phyloP scores from a whole-genome alignment of 2,888 invertebrate species.

The Portevinia maculata region DNA sequence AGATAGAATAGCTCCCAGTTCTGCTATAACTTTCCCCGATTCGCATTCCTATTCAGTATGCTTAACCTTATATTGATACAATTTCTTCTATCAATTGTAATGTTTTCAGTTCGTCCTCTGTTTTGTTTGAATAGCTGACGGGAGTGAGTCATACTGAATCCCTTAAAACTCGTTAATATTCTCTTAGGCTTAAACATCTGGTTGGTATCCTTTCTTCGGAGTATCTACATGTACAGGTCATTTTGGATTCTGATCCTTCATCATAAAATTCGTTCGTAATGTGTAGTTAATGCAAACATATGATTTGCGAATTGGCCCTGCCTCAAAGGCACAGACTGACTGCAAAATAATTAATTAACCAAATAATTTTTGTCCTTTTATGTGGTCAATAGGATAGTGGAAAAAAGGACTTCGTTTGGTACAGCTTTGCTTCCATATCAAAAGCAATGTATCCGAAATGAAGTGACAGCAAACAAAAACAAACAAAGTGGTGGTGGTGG shows the following conservation, averaged over 20 bases:
- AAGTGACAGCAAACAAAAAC: constrained; percentile 14
- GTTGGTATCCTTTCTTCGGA: not conserved
- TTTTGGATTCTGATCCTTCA: constrained; percentile 7
- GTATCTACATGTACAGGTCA: not conserved
- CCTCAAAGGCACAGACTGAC: constrained; percentile 19
- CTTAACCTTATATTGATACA: constrained; percentile 60
- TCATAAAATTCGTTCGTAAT: constrained; percentile 9
- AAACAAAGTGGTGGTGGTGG: no score
- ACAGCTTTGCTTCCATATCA: constrained; percentile 16
- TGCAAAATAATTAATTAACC: constrained; percentile 69
- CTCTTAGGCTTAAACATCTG: constrained; percentile 46
- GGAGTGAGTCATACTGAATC: constrained; percentile 42
- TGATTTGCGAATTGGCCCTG: constrained; percentile 10
- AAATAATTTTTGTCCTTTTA: constrained; percentile 67
- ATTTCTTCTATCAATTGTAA: constrained; percentile 36
- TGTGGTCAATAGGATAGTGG: constrained; percentile 49
- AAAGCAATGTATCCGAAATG: constrained; percentile 28
- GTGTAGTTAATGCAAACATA: constrained; percentile 53
- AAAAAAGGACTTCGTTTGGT: not conserved
- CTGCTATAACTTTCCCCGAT: constrained; percentile 22
- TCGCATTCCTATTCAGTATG: constrained; percentile 18
- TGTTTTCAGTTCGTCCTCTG: constrained; percentile 25
- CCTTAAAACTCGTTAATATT: constrained; percentile 69
- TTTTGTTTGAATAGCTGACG: constrained; percentile 1
- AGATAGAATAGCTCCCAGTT: constrained; percentile 59